Base-by-base conservation (phyloP, 2,113 vertebrate species). In the Hippocampus guttulatus region DNA sequence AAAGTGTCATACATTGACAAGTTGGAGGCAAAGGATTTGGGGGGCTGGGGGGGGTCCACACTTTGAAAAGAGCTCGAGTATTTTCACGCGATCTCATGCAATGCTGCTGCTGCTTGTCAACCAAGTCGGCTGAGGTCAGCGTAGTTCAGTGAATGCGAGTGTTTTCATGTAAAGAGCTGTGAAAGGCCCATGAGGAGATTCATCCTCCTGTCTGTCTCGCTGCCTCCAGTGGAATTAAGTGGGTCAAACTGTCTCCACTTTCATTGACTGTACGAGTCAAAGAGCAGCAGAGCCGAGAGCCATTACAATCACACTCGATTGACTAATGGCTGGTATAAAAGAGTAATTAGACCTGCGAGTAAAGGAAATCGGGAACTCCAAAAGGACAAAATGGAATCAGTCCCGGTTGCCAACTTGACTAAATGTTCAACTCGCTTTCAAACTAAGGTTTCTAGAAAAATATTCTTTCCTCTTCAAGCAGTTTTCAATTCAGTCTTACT, bases 161-260 rank as follows among this genome's bases (percentile, higher is more conserved):
- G 60, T 84, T 67, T 72, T 74, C 74, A 76, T 71, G 82, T 79
- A 78, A 58, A 54, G 79, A 71, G 58, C 60, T 38, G 67, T 67
- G 81, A 75, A 81, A 73, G 54, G 72, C 67, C 83, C 80, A 81
- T 71, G 66, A 85, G 78, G 83, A 86, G 79, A 63, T 43, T 2
- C 69, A 49, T 16, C 70, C 47, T 76, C 30, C 75, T 68, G 76
- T 64, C 72, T 77, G 75, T 81, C 86, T 84, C 77, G 55, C 74
- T 70, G 75, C 80, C 76, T 74, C 54, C 69, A 81, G 45, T 75
- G 70, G 71, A 21, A 82, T 69, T 74, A 89, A 90, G 74, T 84
- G 62, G 85, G 83, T 87, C 84, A 89, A 87, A 84, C 77, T 58
- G 80, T 84, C 84, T 86, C 75, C 78, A 78, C 79, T 73, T 79